Evolutionary conservation across 2,888 invertebrate species (phyloP).

Genomic region (Thereva nobilitata): DNA sequence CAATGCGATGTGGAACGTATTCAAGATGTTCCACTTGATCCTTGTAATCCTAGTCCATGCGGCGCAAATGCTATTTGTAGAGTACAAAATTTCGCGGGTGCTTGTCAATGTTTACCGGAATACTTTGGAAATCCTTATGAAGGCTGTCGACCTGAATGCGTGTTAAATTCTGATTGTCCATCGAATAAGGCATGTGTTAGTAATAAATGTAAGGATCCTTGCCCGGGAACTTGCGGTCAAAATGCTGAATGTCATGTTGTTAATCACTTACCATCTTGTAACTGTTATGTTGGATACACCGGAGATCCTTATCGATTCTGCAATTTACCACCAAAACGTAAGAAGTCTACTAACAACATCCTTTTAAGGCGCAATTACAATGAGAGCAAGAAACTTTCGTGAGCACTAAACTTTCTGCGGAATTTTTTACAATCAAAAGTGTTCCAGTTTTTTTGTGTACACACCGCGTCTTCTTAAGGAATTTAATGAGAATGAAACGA

Average conservation of each 20-base stretch:
- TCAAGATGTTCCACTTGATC: constrained; percentile 53
- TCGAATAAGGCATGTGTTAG: constrained; percentile 69
- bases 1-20: constrained; percentile 57
- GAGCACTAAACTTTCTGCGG: too few species aligned
- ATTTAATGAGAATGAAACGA: too few species aligned
- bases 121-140: constrained; percentile 79
- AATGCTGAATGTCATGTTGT: constrained; percentile 69
- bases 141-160: constrained; percentile 71
- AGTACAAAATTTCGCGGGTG: constrained; percentile 72
- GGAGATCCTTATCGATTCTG: constrained; percentile 74
- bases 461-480: too few species aligned
- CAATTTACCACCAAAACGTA: constrained; percentile 59
- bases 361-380: too few species aligned
- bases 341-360: constrained; percentile 46
- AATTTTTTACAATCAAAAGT: too few species aligned
- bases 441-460: too few species aligned
- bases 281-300: constrained; percentile 63
- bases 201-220: constrained; percentile 67
- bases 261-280: constrained; percentile 68
- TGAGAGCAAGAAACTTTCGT: too few species aligned
- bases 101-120: constrained; percentile 71
- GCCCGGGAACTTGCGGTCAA: constrained; percentile 66
- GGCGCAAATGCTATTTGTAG: constrained; percentile 73
- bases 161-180: constrained; percentile 68
- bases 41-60: constrained; percentile 63